Percentiles rank a stretch among this genome's conserved stretches.
Conservation (phyloP, 2,888 invertebrate genomes). For the Dastarcus helophoroides region DNA sequence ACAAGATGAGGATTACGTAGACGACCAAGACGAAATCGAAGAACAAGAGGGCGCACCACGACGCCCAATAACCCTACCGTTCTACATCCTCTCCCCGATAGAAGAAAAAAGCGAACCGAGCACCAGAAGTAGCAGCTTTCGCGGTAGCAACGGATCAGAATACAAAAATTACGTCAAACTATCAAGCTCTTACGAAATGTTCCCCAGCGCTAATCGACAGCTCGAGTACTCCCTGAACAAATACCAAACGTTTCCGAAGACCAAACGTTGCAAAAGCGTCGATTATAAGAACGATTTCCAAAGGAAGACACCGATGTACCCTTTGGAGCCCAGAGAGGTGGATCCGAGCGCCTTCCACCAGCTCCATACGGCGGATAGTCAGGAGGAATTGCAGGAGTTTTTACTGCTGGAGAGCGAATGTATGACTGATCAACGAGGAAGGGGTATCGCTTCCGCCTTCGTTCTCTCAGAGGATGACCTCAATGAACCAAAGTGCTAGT, state of each 20-base stretch:
- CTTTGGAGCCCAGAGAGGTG: conserved; percentile 46
- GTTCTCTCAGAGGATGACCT: conserved; percentile 25
- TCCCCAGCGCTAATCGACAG: conserved; percentile 25
- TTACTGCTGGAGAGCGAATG: conserved; percentile 49
- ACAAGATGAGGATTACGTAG: conserved; percentile 14
- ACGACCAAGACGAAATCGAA: conserved; percentile 11
- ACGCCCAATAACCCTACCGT: conserved; percentile 16
- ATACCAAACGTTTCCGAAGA: conserved; percentile 44
- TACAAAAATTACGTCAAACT: conserved; percentile 17
- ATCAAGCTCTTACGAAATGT: conserved; percentile 34
- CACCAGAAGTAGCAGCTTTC: conserved; percentile 36
- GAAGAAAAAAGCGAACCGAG: conserved; percentile 47
- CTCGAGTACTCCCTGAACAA: conserved; percentile 27
- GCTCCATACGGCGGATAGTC: conserved; percentile 47
- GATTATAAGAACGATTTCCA: conserved; percentile 12
- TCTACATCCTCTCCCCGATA: conserved; percentile 41
- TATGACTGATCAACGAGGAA: conserved; percentile 35
- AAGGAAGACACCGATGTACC: conserved; percentile 36
- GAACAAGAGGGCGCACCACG: conserved; percentile 14
- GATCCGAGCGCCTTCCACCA: conserved; percentile 46
- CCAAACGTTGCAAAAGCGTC: conserved; percentile 30
- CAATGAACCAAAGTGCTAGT: conserved; percentile 12
- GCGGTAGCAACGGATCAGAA: conserved; percentile 28
- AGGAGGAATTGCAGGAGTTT: conserved; percentile 51
- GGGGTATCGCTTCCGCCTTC: conserved; percentile 42